phyloP scores from a whole-genome alignment of 2,113 vertebrate species.

The Oncorhynchus mykiss region DNA sequence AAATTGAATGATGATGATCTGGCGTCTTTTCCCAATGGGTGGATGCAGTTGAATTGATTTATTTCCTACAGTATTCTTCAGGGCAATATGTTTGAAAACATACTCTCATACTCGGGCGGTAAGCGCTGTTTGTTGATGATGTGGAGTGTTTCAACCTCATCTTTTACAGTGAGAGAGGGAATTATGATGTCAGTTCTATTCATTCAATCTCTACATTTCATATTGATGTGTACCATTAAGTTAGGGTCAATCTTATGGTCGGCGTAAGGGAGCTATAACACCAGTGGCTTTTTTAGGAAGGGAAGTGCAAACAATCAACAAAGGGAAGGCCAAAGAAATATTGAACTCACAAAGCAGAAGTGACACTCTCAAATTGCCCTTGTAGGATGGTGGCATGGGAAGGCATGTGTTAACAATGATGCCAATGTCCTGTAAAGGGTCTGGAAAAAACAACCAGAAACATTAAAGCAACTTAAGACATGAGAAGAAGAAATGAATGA shows the following conservation, averaged over 20 bases:
- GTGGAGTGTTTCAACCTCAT: no score
- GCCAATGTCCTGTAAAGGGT: constrained; percentile 32
- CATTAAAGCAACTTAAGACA: neutral
- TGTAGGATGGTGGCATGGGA: no score
- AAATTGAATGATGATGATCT: no score
- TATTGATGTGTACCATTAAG: neutral
- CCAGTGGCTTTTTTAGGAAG: neutral
- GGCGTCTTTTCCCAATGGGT: no score
- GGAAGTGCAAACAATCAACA: neutral
- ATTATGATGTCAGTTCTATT: no score
- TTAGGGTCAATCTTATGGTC: neutral
- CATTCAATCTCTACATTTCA: neutral
- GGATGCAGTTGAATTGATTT: no score
- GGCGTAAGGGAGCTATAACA: neutral
- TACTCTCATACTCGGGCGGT: no score
- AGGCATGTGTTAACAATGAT: constrained; percentile 21
- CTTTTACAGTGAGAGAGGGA: no score
- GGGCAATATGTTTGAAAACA: no score
- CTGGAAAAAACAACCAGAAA: constrained; percentile 4
- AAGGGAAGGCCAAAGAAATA: neutral
- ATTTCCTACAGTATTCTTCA: no score
- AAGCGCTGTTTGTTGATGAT: no score
- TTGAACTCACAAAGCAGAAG: constrained; percentile 24
- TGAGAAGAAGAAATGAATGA: neutral
- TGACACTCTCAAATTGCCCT: neutral